phyloP scores from a whole-genome alignment of 1,140 invertebrate genomes.

The Rhagoletis zephyria region DNA sequence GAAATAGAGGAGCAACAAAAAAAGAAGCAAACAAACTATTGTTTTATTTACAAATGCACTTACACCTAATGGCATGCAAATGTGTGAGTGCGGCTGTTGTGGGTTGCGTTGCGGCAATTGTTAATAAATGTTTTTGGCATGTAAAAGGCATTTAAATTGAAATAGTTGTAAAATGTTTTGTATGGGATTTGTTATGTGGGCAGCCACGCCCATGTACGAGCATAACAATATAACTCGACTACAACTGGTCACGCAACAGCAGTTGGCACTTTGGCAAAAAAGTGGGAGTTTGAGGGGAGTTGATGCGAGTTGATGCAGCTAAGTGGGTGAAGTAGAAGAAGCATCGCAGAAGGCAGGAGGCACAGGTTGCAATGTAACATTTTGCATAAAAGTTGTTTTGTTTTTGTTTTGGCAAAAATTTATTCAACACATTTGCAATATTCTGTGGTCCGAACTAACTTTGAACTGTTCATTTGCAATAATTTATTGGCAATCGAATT shows the following conservation, averaged over 20 bases:
- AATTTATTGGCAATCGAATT: slow-evolving; percentile 22
- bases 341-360: background rate
- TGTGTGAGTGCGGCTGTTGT: background rate
- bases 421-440: slow-evolving; percentile 21
- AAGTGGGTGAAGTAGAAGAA: too few relatives aligned
- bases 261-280: background rate
- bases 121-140: slow-evolving; percentile 53
- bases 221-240: background rate
- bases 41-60: slow-evolving; percentile 31
- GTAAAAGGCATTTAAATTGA: slow-evolving; percentile 51
- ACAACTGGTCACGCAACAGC: background rate
- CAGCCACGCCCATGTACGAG: background rate
- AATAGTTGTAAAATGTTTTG: slow-evolving; percentile 50
- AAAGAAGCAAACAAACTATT: background rate
- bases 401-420: background rate
- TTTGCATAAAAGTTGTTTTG: background rate
- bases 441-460: background rate
- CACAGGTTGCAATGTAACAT: background rate
- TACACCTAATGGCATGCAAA: background rate
- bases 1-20: background rate
- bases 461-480: slow-evolving; percentile 13
- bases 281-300: background rate
- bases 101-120: slow-evolving; percentile 34
- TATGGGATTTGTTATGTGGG: slow-evolving; percentile 6
- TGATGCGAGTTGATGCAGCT: too few relatives aligned